These are phyloP conservation scores for Parazoanthus swiftii DNA, from an alignment of 92 coral and sea anemone species.

Conservation along the genomic window DNA sequence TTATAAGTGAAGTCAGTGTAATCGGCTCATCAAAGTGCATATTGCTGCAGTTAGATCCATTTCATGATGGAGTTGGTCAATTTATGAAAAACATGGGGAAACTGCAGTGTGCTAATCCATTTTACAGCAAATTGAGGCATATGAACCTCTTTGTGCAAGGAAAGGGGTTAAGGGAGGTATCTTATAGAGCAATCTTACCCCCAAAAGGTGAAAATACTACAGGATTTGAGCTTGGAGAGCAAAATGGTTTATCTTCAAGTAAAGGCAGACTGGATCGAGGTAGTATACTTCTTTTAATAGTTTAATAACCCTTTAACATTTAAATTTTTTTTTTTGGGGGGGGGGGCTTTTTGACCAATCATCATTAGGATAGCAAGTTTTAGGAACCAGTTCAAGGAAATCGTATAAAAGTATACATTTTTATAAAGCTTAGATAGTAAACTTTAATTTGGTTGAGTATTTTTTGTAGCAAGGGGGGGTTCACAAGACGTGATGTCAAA, in stretches of 20 bases:
- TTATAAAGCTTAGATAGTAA: too few species aligned
- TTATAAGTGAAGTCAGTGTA: constrained; percentile 40
- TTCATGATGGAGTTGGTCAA: constrained; percentile 34
- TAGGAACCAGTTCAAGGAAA: too few species aligned
- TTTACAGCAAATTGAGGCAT: constrained; percentile 41
- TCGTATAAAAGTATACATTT: too few species aligned
- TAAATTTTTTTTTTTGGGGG: too few species aligned
- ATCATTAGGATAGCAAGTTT: too few species aligned
- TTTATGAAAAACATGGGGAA: constrained; percentile 57
- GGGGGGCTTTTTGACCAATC: too few species aligned
- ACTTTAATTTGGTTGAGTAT: too few species aligned
- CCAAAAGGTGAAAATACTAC: constrained; percentile 22
- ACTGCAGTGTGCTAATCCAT: constrained; percentile 40
- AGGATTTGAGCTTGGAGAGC: constrained; percentile 54
- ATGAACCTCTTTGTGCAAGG: constrained; percentile 53
- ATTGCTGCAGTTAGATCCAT: constrained; percentile 52
- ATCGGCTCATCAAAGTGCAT: constrained; percentile 50
- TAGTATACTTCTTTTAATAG: background rate
- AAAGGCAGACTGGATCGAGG: constrained; percentile 56
- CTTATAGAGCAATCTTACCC: constrained; percentile 48
- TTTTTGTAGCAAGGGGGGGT: too few species aligned
- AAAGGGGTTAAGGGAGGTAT: constrained; percentile 51
- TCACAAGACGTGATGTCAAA: too few species aligned
- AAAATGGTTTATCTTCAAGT: constrained; percentile 40
- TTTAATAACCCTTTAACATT: too few species aligned